phyloP scores from a whole-genome alignment of 1,140 invertebrate genomes.

The Cyrtorhinus lividipennis region DNA sequence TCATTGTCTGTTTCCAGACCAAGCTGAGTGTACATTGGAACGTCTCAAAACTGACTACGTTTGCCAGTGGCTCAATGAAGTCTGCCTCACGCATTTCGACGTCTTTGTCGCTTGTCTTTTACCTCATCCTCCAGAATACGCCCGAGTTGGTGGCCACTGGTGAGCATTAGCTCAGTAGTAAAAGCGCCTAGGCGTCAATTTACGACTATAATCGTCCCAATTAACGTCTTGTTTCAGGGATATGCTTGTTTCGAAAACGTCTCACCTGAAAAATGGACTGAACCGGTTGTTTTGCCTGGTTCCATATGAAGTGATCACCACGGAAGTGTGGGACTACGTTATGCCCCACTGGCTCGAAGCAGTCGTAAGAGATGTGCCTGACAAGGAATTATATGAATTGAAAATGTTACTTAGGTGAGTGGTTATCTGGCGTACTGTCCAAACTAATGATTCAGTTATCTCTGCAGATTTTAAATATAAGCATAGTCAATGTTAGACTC shows the following conservation, averaged over 20 bases:
- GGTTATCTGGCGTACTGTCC: too few relatives aligned
- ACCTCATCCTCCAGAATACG: constrained; percentile 77
- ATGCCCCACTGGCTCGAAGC: constrained; percentile 99
- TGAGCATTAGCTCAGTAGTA: too few relatives aligned
- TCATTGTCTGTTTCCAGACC: too few relatives aligned
- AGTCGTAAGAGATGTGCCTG: constrained; percentile 84
- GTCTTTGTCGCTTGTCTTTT: constrained; percentile 73
- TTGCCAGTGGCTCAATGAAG: constrained; percentile 76
- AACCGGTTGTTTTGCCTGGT: constrained; percentile 87
- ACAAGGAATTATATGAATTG: constrained; percentile 79
- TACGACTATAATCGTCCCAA: too few relatives aligned
- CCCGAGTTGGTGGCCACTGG: constrained; percentile 87
- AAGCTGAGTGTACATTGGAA: constrained; percentile 72
- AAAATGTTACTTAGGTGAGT: constrained; percentile 66
- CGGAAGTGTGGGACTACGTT: constrained; percentile 92
- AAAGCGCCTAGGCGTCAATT: too few relatives aligned
- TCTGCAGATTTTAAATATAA: too few relatives aligned
- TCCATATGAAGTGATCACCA: constrained; percentile 91
- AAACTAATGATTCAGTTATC: too few relatives aligned
- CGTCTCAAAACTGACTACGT: constrained; percentile 88
- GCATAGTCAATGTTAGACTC: too few relatives aligned
- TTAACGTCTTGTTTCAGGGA: constrained; percentile 44
- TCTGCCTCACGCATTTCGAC: constrained; percentile 73
- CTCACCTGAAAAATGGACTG: constrained; percentile 88
- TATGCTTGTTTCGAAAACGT: constrained; percentile 70